Evolutionary conservation across 2,113 vertebrate species (phyloP), one percentile per base, ranked within the genome.

Genomic region (Galemys pyrenaicus): DNA sequence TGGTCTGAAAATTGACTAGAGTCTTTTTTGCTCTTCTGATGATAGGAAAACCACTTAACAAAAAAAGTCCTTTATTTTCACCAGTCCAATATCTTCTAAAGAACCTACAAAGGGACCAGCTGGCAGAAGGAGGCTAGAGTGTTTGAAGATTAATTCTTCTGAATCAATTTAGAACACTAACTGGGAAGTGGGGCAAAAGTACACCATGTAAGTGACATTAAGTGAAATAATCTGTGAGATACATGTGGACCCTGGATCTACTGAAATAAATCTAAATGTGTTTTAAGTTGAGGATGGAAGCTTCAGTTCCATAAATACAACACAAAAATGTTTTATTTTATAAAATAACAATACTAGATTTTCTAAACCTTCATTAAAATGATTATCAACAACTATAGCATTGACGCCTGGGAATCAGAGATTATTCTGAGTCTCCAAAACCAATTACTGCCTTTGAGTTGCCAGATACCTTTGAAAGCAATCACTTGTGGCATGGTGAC

Each of bases 91-190:
- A 88, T 89, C 78, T 65, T 91, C 83, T 82, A 92, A 96, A 93
- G 92, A 93, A 93, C 44, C 54, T 93, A 84, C 54, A 87, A 94
- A 96, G 87, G 37, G 91, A 95, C 80, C 90, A 94, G 88, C 92
- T 95, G 96, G 92, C 88, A 94, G 75, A 93, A 82, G 44, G 67
- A 94, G 60, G n/a, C 60, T 80, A 82, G 67, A 95, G 94, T 78
- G 71, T 96, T 92, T 90, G 85, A 93, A 96, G 92, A 92, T 93
- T 92, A 95, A 89, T 95, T 96, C 75, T 94, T 62, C 95, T 70
- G 77, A 95, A 95, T 94, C 95, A 95, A 92, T 96, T 96, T 94
- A 92, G 81, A 96, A 87, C 7, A 1, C 88, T 92, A 67, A 60
- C 84, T 80, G 83, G 91, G 67, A 95, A 94, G 71, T 89, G 17